These are phyloP conservation scores for Drosophila bocki DNA, from an alignment of 1,140 invertebrate species.

Conservation along the genomic window DNA sequence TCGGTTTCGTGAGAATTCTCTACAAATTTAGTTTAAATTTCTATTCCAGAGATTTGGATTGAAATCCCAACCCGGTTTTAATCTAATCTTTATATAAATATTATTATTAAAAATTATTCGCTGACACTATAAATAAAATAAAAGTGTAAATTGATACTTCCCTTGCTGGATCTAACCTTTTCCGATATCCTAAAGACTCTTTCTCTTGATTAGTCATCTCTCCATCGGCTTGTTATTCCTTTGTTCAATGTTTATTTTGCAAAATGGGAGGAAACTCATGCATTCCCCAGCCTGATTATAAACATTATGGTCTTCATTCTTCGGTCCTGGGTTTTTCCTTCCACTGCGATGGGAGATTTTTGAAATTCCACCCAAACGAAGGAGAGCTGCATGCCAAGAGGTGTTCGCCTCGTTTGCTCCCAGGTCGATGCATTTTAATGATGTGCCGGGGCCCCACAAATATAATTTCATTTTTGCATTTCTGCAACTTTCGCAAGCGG, in stretches of 20 bases:
- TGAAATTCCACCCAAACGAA: slow-evolving; percentile 56
- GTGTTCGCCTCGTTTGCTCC: slow-evolving; percentile 64
- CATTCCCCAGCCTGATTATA: slow-evolving; percentile 28
- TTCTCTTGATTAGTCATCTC: background rate
- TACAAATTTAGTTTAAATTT: background rate
- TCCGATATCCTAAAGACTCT: background rate
- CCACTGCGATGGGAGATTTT: slow-evolving; percentile 35
- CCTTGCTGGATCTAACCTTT: too few species aligned
- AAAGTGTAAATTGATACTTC: background rate
- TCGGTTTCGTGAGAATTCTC: background rate
- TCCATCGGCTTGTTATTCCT: background rate
- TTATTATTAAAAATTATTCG: background rate
- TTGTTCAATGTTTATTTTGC: slow-evolving; percentile 27
- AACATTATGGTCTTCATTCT: slow-evolving; percentile 12
- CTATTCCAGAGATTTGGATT: too few species aligned
- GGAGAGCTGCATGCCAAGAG: slow-evolving; percentile 45
- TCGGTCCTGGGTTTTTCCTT: background rate
- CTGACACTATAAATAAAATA: background rate
- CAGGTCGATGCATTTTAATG: slow-evolving; percentile 79
- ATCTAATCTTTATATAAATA: background rate
- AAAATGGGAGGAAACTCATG: slow-evolving; percentile 18
- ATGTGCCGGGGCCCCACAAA: slow-evolving; percentile 67
- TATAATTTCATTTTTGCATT: slow-evolving; percentile 78
- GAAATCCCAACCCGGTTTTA: background rate
- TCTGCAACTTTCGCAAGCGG: slow-evolving; percentile 74